phyloP scores from a whole-genome alignment of 2,888 invertebrate genomes.

The Leptopilina drosophilae region DNA sequence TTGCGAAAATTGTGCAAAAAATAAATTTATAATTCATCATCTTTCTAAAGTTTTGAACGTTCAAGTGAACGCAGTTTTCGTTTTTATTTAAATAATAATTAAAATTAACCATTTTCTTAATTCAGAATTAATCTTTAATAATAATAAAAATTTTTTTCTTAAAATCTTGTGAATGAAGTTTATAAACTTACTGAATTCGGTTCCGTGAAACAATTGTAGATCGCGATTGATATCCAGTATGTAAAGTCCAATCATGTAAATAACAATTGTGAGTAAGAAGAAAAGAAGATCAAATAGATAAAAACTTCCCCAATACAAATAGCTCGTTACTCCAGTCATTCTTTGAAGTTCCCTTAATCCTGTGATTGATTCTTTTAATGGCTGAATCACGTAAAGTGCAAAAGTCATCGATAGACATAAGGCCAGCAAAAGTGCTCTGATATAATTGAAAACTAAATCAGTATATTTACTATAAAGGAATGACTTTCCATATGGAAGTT shows the following conservation, averaged over 20 bases:
- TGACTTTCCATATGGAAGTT: constrained; percentile 62
- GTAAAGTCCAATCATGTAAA: constrained; percentile 62
- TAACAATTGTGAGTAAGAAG: constrained; percentile 67
- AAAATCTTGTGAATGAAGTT: not conserved
- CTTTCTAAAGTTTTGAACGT: not conserved
- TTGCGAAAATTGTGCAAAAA: too few relatives aligned
- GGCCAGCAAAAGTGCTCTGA: constrained; percentile 59
- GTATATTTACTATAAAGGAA: constrained; percentile 2
- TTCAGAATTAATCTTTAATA: too few relatives aligned
- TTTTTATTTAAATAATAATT: not conserved
- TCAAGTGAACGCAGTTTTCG: too few relatives aligned
- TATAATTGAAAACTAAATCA: constrained; percentile 43
- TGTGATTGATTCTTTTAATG: constrained; percentile 81
- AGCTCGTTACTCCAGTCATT: constrained; percentile 82
- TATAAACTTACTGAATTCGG: constrained; percentile 77
- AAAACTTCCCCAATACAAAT: constrained; percentile 82
- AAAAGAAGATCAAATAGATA: constrained; percentile 80
- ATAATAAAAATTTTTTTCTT: too few relatives aligned
- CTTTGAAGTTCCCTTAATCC: constrained; percentile 84
- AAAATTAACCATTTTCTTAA: too few relatives aligned
- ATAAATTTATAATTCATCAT: too few relatives aligned
- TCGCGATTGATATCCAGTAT: constrained; percentile 64
- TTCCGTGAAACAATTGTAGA: constrained; percentile 62
- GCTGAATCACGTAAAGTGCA: constrained; percentile 80
- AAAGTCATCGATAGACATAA: constrained; percentile 62